Base-by-base conservation (phyloP, 1,140 invertebrate genomes). In the Conus betulinus region DNA sequence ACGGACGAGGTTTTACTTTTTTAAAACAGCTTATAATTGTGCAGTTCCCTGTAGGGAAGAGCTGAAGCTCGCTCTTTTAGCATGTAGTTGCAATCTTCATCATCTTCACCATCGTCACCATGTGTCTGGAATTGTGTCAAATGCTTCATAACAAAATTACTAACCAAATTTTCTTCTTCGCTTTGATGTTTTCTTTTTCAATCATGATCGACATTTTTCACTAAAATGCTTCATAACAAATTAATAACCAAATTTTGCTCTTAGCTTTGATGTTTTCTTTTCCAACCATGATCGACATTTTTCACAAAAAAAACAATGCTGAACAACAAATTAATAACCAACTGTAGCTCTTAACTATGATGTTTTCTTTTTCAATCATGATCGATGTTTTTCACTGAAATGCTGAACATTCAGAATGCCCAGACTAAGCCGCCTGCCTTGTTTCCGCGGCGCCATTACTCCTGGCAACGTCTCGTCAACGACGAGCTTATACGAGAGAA, bases 391-490 rank as follows among this genome's bases (percentile, higher is more conserved):
- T 11, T 39, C 39, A 39, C 39, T 39, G 39, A 39, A 39, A 39
- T 39, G 39, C 39, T 39, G 39, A 39, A 39, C 13, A n/a, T 81
- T 2, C 81, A 83, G 81, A 53, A 83, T 23, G 7, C 23, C 39
- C 81, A n/a, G 10, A 8, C 39, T 8, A 53, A 84, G n/a, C 82
- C 82, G 53, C 82, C 82, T 23, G 23, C 82, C 11, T 20, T 84
- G 82, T 63, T 15, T 11, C 82, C 82, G 5, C 55, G 82, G 10
- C 82, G 82, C 82, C 82, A 84, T 63, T 84, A 25, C 53, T 84
- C 82, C 11, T 84, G 82, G 82, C 23, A 25, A 10, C 82, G 82
- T 20, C 17, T 63, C 20, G 55, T 84, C 52, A 8, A 63, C n/a
- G 82, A 67, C 55, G 82, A 84, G 82, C 20, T 63, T 4, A 27